Evolutionary conservation across 2,113 vertebrate species (phyloP), one percentile per base, ranked within the genome.

Genomic region (Naja naja): DNA sequence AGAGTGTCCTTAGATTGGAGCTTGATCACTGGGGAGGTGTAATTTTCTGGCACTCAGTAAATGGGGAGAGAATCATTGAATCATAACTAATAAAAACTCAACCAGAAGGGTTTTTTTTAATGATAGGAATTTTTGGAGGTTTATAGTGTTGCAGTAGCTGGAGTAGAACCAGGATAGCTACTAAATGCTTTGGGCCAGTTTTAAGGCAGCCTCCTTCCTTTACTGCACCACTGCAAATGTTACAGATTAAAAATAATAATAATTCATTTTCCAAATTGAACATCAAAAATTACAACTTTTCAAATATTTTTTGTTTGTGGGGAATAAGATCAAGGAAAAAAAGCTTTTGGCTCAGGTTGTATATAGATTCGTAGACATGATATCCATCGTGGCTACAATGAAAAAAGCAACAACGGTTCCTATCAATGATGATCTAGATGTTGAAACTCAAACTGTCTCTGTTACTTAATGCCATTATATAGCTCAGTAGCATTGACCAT

Each of bases 1-100:
- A 87, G 49, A 88, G 91, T 93, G 88, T 94, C 94, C 93, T 94
- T 92, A 53, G 89, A 88, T 90, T 95, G 94, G 93, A 95, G 92
- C 94, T 86, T 94, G 96, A 96, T 93, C 90, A 93, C 0, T 47
- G 89, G 93, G 91, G 93, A 91, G 60, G 94, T 96, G 43, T 49
- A 94, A 91, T 94, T 74, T 88, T n/a, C 34, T 94, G 90, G 54
- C 2, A 0, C 94, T 95, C 18, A 22, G 69, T 81, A 43, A 81
- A 81, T 64, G 14, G 34, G 25, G 25, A 27, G 25, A 27, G 8
- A 45, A 47, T 45, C 27, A n/a, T 30, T 47, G 3, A 7, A 81
- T 81, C 22, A 8, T 81, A 22, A 39, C 47, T 69, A 12, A 53
- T n/a, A 53, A 23, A 53, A 64, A 23, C 34, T 34, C 85, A 60